Base-by-base conservation (phyloP, 2,113 vertebrate species). In the Phaethornis superciliosus region DNA sequence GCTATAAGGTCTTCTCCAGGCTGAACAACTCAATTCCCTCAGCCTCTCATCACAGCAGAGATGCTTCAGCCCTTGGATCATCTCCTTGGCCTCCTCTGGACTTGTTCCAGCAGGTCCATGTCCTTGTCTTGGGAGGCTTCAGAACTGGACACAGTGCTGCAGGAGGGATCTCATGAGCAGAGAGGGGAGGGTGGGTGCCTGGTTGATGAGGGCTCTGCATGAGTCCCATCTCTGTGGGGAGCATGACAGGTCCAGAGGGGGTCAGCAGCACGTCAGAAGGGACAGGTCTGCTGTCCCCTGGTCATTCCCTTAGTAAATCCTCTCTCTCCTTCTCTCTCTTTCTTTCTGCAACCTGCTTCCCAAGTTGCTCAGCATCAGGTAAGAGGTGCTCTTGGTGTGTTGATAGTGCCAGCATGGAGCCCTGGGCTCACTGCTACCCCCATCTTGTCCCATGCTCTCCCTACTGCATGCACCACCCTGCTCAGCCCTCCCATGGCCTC, bases 311-410 rank as follows among this genome's bases (percentile, higher is more conserved):
- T 76, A 26, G 28, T 88, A 88, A 95, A 94, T 81, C 89, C 79
- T 85, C 65, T 79, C 60, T 84, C 94, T 97, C 72, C 81, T 23
- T 56, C 46, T 96, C 32, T 97, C 23, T 97, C 81, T 98, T 89
- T 97, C 93, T 97, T 93, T 93, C 92, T 95, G 75, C 96, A 88
- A 70, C 64, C 90, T 97, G 95, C 96, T 96, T 96, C 81, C 95
- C 78, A 84, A 98, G 97, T 93, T 2, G 2, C 59, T 93, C 32
- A 64, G 37, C 90, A 76, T 87, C 97, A 98, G 97, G 97, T 98
- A 98, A 98, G 97, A 98, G 93, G 93, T 4, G 16, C 32, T 89
- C 59, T 80, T 0, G 0, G 49, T 64, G 56, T 71, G 52, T 76
- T 67, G 9, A 22, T 21, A 84, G 84, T 65, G 72, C 59, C 64